phyloP scores from a whole-genome alignment of 2,113 vertebrate genomes.

The Cettia cetti region DNA sequence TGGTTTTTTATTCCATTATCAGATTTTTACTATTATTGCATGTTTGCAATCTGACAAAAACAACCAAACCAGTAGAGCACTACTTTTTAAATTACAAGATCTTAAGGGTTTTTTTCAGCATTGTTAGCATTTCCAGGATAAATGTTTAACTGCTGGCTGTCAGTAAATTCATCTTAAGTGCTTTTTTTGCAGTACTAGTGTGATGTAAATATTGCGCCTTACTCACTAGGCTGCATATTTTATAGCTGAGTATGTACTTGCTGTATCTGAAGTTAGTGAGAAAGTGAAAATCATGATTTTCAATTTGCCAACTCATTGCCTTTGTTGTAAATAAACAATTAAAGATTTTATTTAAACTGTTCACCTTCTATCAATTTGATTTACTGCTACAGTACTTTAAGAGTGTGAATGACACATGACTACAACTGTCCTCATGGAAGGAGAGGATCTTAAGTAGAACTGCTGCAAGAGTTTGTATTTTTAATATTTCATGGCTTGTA shows the following conservation, averaged over 20 bases:
- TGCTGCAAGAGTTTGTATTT: background rate
- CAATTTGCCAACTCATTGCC: slow-evolving; percentile 51
- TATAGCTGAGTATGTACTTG: slow-evolving; percentile 4
- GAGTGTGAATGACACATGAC: background rate
- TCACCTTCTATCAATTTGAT: background rate
- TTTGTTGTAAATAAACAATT: slow-evolving; percentile 68
- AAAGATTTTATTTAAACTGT: slow-evolving; percentile 67
- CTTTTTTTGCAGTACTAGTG: slow-evolving; percentile 67
- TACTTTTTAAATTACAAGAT: background rate
- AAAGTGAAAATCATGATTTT: slow-evolving; percentile 15
- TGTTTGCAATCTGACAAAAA: slow-evolving; percentile 19
- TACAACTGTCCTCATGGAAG: background rate
- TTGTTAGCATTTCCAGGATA: background rate
- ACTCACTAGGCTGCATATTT: slow-evolving; percentile 67
- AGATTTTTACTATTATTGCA: slow-evolving; percentile 22
- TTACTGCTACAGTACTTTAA: background rate
- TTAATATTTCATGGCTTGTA: background rate
- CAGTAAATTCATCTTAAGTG: slow-evolving; percentile 52
- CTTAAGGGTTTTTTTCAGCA: background rate
- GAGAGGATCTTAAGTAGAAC: background rate
- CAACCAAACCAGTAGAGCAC: background rate
- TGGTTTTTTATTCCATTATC: background rate
- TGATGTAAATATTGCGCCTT: slow-evolving; percentile 69
- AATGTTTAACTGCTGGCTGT: slow-evolving; percentile 31
- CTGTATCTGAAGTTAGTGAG: slow-evolving; percentile 31